Evolutionary conservation across 2,113 vertebrate genomes (phyloP).

Genomic region (Erpornis zantholeuca): DNA sequence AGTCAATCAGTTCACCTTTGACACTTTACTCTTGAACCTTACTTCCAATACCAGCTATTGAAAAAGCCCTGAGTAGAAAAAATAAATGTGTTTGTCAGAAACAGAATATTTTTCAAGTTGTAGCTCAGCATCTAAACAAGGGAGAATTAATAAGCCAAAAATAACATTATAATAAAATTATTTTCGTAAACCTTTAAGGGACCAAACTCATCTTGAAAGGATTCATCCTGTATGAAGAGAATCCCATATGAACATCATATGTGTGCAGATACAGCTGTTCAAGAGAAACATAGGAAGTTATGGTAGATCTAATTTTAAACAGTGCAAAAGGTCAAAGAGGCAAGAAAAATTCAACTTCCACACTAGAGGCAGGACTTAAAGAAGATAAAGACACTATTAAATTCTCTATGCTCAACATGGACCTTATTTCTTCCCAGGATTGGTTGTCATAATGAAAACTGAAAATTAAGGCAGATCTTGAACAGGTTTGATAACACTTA

Average conservation of each 20-base stretch:
- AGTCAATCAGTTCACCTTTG: neutral
- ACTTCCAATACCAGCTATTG: neutral
- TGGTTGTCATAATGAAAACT: neutral
- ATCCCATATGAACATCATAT: neutral
- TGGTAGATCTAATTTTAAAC: neutral
- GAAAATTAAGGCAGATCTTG: neutral
- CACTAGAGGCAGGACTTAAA: neutral
- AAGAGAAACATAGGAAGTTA: neutral
- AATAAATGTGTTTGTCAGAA: neutral
- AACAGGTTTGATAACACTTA: neutral
- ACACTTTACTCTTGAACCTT: neutral
- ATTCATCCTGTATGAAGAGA: neutral
- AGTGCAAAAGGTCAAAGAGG: neutral
- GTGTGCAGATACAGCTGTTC: neutral
- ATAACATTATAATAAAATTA: neutral
- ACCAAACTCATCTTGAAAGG: neutral
- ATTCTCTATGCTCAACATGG: neutral
- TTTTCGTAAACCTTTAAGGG: neutral
- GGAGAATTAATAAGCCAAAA: neutral
- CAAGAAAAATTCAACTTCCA: neutral
- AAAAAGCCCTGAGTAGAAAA: neutral
- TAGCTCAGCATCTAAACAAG: neutral
- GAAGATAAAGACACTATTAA: neutral
- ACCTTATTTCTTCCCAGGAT: neutral
- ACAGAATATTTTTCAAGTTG: neutral